phyloP scores from a whole-genome alignment of 2,797 vertebrate species.

The Phrynocephalus guinanensis region DNA sequence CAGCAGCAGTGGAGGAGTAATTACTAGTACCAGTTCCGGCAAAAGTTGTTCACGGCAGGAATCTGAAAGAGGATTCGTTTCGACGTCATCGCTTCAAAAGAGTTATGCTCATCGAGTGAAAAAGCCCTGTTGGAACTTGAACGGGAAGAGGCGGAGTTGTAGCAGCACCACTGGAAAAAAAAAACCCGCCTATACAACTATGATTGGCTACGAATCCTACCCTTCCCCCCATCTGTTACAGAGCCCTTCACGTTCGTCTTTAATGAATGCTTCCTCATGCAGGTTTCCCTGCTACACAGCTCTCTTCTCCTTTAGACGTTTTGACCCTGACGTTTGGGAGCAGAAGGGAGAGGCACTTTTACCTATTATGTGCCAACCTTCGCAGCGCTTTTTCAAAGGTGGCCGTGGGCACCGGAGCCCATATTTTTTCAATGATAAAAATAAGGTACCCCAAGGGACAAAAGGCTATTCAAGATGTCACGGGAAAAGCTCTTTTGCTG shows the following conservation, averaged over 20 bases:
- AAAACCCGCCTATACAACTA: not conserved
- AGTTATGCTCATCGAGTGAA: not conserved
- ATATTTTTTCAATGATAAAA: not conserved
- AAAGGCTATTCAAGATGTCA: not conserved
- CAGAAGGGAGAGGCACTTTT: not conserved
- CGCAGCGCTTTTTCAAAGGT: no score
- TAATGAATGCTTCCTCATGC: no score
- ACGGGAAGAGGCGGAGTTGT: no score
- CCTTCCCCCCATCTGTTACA: no score
- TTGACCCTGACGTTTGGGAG: not conserved
- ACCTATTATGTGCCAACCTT: not conserved
- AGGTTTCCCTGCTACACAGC: not conserved
- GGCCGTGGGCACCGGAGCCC: no score
- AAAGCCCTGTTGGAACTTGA: no score
- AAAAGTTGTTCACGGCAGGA: not conserved
- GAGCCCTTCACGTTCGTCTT: no score
- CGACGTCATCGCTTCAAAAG: no score
- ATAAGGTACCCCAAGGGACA: not conserved
- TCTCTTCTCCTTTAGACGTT: not conserved
- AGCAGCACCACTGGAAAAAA: not conserved
- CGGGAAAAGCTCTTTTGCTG: not conserved
- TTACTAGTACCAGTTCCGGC: not conserved
- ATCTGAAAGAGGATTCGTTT: not conserved
- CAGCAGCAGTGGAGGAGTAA: no score
- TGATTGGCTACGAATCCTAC: not conserved